Evolutionary conservation across 1,140 invertebrate genomes (phyloP).

Genomic region (Pseudomyrmex pallidus): DNA sequence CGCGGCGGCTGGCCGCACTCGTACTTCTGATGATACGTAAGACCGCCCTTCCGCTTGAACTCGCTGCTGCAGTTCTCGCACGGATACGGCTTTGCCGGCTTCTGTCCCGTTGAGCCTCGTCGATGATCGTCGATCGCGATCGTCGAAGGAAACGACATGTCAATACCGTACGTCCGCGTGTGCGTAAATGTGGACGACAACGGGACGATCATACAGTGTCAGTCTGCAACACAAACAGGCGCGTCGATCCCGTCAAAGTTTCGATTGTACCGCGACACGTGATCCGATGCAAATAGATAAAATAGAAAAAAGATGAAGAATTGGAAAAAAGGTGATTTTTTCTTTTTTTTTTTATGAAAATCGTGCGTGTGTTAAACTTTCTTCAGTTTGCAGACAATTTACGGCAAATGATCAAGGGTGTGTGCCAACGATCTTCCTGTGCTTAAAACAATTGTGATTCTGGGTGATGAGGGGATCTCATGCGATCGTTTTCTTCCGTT

Average conservation of each 20-base stretch:
- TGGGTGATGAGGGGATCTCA: too few relatives aligned
- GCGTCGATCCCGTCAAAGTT: constrained; percentile 49
- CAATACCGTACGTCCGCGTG: constrained; percentile 17
- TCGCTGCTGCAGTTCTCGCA: constrained; percentile 64
- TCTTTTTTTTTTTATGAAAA: neutral
- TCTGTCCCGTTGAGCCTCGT: neutral
- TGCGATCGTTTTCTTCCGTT: neutral
- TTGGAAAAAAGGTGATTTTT: neutral
- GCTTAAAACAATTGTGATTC: neutral
- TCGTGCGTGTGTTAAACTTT: constrained; percentile 46
- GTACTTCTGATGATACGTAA: constrained; percentile 87
- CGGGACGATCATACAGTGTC: constrained; percentile 37
- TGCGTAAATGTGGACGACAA: neutral
- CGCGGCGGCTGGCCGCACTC: constrained; percentile 88
- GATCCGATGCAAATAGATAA: constrained; percentile 16
- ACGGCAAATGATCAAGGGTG: constrained; percentile 5
- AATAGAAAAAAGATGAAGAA: neutral
- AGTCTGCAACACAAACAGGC: constrained; percentile 69
- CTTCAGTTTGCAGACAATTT: constrained; percentile 30
- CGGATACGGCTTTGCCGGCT: constrained; percentile 40
- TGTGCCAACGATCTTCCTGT: neutral
- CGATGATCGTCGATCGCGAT: neutral
- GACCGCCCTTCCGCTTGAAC: constrained; percentile 70
- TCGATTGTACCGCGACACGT: constrained; percentile 16
- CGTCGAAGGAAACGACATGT: neutral